Evolutionary conservation across 2,888 invertebrate genomes (phyloP), one percentile per base, ranked within the genome.

Genomic region (Podabrus alpinus): DNA sequence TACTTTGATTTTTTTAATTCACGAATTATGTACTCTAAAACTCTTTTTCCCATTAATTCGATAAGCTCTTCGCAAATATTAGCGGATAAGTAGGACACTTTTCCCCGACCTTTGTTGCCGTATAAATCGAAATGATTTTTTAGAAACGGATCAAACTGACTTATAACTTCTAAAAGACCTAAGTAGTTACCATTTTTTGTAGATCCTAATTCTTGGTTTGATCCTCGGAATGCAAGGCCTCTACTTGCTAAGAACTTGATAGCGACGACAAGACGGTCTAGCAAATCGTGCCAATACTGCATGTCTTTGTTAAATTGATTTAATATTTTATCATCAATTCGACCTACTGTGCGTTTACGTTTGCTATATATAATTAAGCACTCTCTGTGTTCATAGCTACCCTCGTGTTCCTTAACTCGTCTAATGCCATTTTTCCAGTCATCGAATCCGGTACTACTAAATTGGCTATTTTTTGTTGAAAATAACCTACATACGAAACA

Each of bases 241-340:
- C 80, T 76, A 76, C 69, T 73, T 45, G 77, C 76, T 69, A 80
- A 66, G 69, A 78, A 79, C 72, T 74, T 79, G 2, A 80, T 78
- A n/a, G 78, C 77, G 76, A 73, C 78, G 9, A 80, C 74, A 59
- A 81, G 75, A 71, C 72, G 70, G 60, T 64, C 72, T 15, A 81
- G 73, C 11, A 79, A 75, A 71, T 78, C 74, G 16, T 75, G 72
- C 78, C 81, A 81, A 75, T 80, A 80, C n/a, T 78, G 25, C 17
- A 72, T 61, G n/a, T 19, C 9, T 2, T 73, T 9, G 15, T 67
- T 17, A 5, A 45, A 11, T 29, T 67, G 67, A 45, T 16, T 3
- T 29, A 5, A 11, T 3, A 67, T 11, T 3, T 67, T 19, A 10
- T 3, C 2, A 15, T 67, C 45, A 67, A 67, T 67, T 45, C 45